Evolutionary conservation across 2,888 invertebrate species (phyloP), one percentile per base, ranked within the genome.

Genomic region (Stictocephala bisonia): DNA sequence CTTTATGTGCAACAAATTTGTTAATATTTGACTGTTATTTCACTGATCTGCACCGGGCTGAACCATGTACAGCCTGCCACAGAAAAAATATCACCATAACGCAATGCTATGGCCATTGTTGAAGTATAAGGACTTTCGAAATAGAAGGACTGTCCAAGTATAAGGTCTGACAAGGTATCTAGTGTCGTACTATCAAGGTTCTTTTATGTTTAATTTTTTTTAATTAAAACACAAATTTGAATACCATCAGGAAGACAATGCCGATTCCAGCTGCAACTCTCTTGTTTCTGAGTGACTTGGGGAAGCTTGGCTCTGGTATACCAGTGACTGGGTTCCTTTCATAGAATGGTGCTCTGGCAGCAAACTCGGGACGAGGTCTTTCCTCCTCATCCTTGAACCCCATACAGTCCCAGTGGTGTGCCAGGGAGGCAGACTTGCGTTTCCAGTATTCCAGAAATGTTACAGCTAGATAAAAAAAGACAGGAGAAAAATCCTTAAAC

Each of bases 371-470:
- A n/a, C 87, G 77, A 0, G 87, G 87, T 26, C 86, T 80, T 77
- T 87, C 86, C 81, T 86, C 86, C 78, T 87, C 87, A 72, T 87
- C 86, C 77, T 87, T 86, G 80, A 86, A 87, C 75, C 86, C 87
- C 79, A 85, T 82, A 74, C 86, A 86, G 80, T 88, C 88, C 88
- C 88, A 87, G 79, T 87, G 86, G 79, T 88, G 86, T 22, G 87
- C 85, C 29, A 87, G 80, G 67, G 85, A 85, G 15, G 86, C 86
- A 69, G 85, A 86, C 78, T 87, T 87, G 53, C 87, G 81, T 78
- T 88, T 87, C 88, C 88, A 88, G 79, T 87, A 87, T 77, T 88
- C 87, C 74, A 88, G 82, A 79, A 88, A 87, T 50, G 87, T 84
- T 41, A 88, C 87, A 68, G 87, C 87, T 87, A 81, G 7, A 81